Evolutionary conservation across 2,888 invertebrate species (phyloP), one percentile per base, ranked within the genome.

Genomic region (Mimas tiliae): DNA sequence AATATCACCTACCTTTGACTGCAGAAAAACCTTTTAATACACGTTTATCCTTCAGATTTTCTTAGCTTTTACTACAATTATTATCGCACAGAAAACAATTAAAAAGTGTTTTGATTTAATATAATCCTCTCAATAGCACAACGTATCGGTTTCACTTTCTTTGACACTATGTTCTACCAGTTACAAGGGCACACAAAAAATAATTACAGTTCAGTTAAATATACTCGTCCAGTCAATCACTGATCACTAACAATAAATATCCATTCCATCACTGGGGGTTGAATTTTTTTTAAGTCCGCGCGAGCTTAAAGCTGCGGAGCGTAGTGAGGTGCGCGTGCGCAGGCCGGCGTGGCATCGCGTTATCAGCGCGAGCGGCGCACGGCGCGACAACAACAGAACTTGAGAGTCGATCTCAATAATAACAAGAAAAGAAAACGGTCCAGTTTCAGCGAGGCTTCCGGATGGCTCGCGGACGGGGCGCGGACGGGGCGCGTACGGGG

Each of bases 391-490:
- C 93, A 93, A 93, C 93, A 93, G 92, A 92, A 89, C 92, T 90
- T 91, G 89, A 90, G 91, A 89, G 86, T 84, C 91, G 91, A 91
- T 91, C 93, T 92, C 91, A 93, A 93, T 93, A 93, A 92, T 90
- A 93, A 93, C 93, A 93, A 93, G 93, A 93, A 93, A 93, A 93
- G 93, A 93, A 93, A 93, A 93, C 93, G 93, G 93, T 93, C 93
- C 93, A 93, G 93, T 93, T 93, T 93, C 93, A 93, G 93, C 87
- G 85, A 87, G 92, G 91, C 93, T 93, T 93, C 93, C 93, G 93
- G 93, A 92, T 92, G 92, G 91, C 87, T 88, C 89, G 89, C 82
- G 87, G 86, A 87, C 88, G 88, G 89, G 84, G 88, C 88, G 88
- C 86, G 87, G 85, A 82, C 87, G 87, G 85, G 82, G 75, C 88